Evolutionary conservation across 2,797 vertebrate genomes (phyloP).

Genomic region (Arnoldichthys spilopterus): DNA sequence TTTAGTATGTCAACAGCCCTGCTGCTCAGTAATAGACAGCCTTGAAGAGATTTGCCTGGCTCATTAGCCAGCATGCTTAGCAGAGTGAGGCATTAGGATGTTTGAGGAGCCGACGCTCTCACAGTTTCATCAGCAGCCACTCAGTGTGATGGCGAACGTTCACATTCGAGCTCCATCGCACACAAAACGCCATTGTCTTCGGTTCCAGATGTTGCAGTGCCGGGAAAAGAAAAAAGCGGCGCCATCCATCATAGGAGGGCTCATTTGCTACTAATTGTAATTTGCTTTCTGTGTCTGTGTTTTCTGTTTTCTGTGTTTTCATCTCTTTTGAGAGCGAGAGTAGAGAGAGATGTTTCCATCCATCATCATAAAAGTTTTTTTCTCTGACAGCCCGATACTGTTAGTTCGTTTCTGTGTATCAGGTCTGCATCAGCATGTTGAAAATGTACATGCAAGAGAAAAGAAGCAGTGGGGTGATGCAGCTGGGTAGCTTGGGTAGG

Average conservation of each 20-base stretch:
- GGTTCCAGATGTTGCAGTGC: constrained; percentile 75
- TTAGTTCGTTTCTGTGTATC: too few species aligned
- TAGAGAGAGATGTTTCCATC: neutral
- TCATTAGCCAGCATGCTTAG: constrained; percentile 53
- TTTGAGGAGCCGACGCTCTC: constrained; percentile 51
- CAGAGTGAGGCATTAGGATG: constrained; percentile 51
- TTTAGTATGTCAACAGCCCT: constrained; percentile 53
- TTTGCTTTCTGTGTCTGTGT: constrained; percentile 54
- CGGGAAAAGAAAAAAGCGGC: constrained; percentile 38
- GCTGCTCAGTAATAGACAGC: constrained; percentile 50
- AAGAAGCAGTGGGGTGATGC: too few species aligned
- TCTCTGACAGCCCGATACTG: neutral
- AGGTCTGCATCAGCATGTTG: too few species aligned
- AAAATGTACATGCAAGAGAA: too few species aligned
- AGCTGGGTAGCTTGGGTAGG: too few species aligned
- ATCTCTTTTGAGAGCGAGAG: constrained; percentile 1
- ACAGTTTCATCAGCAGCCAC: constrained; percentile 61
- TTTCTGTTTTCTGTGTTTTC: constrained; percentile 69
- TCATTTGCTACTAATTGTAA: constrained; percentile 58
- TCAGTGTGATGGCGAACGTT: constrained; percentile 56
- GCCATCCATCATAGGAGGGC: constrained; percentile 63
- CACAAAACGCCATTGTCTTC: constrained; percentile 72
- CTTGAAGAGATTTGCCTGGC: constrained; percentile 55
- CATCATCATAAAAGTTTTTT: neutral
- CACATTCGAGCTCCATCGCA: constrained; percentile 72